phyloP scores from a whole-genome alignment of 1,140 invertebrate species.

The Lepidostoma basale region DNA sequence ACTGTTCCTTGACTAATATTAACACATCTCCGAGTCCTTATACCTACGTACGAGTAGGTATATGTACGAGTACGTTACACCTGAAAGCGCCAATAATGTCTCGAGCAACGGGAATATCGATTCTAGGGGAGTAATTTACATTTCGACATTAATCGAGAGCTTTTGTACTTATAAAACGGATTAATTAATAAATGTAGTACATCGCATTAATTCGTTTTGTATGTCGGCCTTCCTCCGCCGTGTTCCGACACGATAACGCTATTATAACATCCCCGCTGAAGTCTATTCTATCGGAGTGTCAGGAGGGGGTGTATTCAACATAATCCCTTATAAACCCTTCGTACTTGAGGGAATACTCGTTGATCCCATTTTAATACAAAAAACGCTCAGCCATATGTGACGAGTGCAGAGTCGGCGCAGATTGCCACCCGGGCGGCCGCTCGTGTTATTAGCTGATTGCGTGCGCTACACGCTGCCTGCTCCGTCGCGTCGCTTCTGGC shows the following conservation, averaged over 20 bases:
- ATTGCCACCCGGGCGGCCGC: constrained; percentile 13
- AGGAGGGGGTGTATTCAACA: constrained; percentile 25
- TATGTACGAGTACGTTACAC: too few species aligned
- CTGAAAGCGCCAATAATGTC: too few species aligned
- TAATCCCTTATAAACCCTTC: constrained; percentile 30
- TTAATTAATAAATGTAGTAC: constrained; percentile 31
- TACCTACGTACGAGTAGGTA: too few species aligned
- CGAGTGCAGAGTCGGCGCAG: constrained; percentile 17
- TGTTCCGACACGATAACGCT: constrained; percentile 33
- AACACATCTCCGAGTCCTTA: too few species aligned
- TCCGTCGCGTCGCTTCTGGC: too few species aligned
- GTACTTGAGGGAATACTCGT: constrained; percentile 35
- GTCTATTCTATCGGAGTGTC: constrained; percentile 34
- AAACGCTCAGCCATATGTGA: constrained; percentile 39
- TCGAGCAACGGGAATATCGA: not conserved
- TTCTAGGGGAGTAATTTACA: constrained; percentile 5
- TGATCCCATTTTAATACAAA: constrained; percentile 40
- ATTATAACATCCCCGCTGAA: constrained; percentile 34
- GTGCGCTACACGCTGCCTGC: not conserved
- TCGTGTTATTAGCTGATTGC: constrained; percentile 25
- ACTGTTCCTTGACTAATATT: too few species aligned
- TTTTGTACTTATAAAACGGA: constrained; percentile 27
- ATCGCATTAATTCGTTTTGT: constrained; percentile 33
- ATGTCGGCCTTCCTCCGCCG: constrained; percentile 19
- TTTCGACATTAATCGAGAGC: not conserved